Conservation (phyloP, 2,113 vertebrate genomes). For the Lonchura striata region DNA sequence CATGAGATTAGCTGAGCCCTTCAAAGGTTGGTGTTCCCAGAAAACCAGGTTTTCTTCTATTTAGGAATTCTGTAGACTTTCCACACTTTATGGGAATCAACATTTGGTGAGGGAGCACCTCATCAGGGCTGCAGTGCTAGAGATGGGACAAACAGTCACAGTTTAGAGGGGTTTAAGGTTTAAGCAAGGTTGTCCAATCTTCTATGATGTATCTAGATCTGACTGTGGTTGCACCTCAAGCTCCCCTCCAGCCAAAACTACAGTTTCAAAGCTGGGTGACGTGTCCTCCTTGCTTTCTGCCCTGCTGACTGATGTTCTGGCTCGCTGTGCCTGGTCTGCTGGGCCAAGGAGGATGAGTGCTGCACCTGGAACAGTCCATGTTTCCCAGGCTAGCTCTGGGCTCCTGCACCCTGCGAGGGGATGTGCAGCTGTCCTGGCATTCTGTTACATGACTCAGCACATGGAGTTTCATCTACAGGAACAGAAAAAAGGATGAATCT, state of each 20-base stretch:
- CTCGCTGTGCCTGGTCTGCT: neutral
- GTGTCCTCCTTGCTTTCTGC: neutral
- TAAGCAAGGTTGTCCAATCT: neutral
- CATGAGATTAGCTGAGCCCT: neutral
- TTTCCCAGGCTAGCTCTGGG: neutral
- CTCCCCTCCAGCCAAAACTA: neutral
- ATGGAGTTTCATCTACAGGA: neutral
- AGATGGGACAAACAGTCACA: neutral
- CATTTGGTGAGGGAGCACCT: neutral
- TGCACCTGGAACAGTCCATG: neutral
- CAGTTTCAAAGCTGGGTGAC: neutral
- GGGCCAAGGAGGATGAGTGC: neutral
- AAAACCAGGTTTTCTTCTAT: neutral
- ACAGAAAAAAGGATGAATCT: neutral
- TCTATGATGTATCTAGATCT: neutral
- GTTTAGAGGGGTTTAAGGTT: neutral
- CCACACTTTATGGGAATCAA: neutral
- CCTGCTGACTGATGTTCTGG: neutral
- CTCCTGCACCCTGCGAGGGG: rapidly evolving
- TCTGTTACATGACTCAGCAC: neutral
- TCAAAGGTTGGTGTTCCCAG: neutral
- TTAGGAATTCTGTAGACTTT: neutral
- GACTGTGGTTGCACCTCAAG: neutral
- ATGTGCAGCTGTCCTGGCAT: rapidly evolving
- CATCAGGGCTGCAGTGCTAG: neutral